Percentiles rank a stretch among this genome's conserved stretches.
These are phyloP conservation scores for Erannis defoliaria DNA, from an alignment of 2,888 invertebrate species.

Conservation along the genomic window DNA sequence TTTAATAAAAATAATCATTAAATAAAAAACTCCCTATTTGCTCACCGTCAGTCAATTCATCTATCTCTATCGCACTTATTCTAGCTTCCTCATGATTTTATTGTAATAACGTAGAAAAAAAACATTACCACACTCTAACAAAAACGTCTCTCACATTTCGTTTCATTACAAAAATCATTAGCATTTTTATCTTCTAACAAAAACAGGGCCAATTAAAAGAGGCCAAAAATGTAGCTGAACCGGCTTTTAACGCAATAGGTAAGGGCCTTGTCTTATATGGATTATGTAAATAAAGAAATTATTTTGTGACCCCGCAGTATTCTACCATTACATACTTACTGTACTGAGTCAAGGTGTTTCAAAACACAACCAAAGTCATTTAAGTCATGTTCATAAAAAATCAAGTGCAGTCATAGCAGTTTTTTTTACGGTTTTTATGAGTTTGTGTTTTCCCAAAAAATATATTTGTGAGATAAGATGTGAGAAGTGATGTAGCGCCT, in stretches of 20 bases:
- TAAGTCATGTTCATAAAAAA: no score
- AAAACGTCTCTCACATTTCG: neutral
- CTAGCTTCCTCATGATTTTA: no score
- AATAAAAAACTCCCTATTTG: no score
- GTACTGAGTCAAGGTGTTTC: neutral
- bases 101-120: no score
- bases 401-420: no score
- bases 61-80: neutral
- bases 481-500: no score
- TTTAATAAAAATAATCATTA: no score
- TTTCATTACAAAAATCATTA: slow-evolving; percentile 17
- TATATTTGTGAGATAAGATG: no score
- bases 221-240: slow-evolving; percentile 7
- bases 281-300: slow-evolving; percentile 12
- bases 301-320: neutral
- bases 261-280: slow-evolving; percentile 10
- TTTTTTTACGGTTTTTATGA: no score
- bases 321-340: neutral
- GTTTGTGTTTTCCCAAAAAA: no score
- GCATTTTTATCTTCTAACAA: neutral
- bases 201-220: neutral
- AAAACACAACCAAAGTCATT: no score
- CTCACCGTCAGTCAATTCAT: neutral
- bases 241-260: slow-evolving; percentile 10
- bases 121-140: neutral